phyloP scores from a whole-genome alignment of 2,113 vertebrate genomes.

The Sinocyclocheilus anshuiensis region DNA sequence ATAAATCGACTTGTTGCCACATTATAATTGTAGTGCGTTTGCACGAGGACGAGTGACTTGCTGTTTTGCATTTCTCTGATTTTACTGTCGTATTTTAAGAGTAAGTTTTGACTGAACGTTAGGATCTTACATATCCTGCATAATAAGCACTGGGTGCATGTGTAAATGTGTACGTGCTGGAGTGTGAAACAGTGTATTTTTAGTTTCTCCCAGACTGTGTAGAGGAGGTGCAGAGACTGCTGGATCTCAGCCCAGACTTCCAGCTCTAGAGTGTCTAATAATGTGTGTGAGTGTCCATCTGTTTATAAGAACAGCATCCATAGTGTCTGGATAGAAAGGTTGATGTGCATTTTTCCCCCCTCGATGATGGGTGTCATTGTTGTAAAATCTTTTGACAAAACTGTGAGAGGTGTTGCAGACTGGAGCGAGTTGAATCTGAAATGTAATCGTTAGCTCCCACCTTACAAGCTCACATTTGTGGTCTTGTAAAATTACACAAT shows the following conservation, averaged over 20 bases:
- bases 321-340: constrained; percentile 3
- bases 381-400: not conserved
- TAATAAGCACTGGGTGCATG: not conserved
- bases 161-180: constrained; percentile 27
- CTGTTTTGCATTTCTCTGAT: constrained; percentile 22
- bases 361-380: not conserved
- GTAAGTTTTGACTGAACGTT: constrained; percentile 7
- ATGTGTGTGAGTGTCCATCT: constrained; percentile 8
- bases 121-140: not conserved
- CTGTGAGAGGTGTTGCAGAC: not conserved
- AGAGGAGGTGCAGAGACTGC: constrained; percentile 68
- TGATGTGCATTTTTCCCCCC: not conserved
- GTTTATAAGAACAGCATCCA: constrained; percentile 24
- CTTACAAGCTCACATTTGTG: too few relatives aligned
- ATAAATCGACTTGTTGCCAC: constrained; percentile 6
- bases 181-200: constrained; percentile 65
- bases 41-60: not conserved
- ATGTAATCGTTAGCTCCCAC: not conserved
- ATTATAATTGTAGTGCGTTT: not conserved
- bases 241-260: constrained; percentile 69
- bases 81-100: not conserved
- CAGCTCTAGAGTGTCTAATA: constrained; percentile 56
- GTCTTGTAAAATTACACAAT: not conserved
- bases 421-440: not conserved
- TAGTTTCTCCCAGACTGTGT: constrained; percentile 69